These are phyloP conservation scores for Vombatus ursinus DNA, from an alignment of 2,113 vertebrate genomes.

Conservation along the genomic window DNA sequence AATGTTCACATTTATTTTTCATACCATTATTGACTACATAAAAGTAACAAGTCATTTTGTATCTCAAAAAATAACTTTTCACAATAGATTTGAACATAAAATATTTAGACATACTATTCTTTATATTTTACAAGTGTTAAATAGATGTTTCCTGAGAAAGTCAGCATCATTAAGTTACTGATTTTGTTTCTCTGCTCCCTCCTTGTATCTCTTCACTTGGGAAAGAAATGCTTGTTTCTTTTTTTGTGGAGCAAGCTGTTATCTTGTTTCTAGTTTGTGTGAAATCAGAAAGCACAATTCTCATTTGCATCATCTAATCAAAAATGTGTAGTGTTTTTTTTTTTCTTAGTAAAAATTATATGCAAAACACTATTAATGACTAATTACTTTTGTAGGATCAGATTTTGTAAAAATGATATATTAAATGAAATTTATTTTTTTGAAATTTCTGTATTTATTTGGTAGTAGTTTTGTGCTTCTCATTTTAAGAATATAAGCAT, in stretches of 20 bases:
- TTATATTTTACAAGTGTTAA: constrained; percentile 5
- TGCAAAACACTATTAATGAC: constrained; percentile 71
- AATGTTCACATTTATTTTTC: constrained; percentile 2
- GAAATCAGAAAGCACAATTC: constrained; percentile 78
- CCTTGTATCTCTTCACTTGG: constrained; percentile 74
- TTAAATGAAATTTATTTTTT: constrained; percentile 73
- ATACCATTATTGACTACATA: neutral
- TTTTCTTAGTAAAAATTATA: constrained; percentile 80
- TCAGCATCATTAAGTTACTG: constrained; percentile 76
- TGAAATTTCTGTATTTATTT: constrained; percentile 61
- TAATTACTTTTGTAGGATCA: constrained; percentile 74
- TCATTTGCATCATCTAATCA: constrained; percentile 80
- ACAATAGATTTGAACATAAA: neutral
- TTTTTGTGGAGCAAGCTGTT: constrained; percentile 82
- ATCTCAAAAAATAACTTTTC: neutral
- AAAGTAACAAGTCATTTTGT: neutral
- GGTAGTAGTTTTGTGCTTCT: constrained; percentile 66
- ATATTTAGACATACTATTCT: neutral
- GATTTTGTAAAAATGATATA: constrained; percentile 68
- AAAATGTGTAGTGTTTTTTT: constrained; percentile 79
- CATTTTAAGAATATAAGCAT: constrained; percentile 60
- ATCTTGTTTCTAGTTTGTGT: constrained; percentile 80
- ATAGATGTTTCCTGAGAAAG: constrained; percentile 28
- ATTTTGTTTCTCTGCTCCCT: constrained; percentile 70
- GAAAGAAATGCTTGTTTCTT: constrained; percentile 78